Evolutionary conservation across 2,888 invertebrate species (phyloP).

Genomic region (Rotaria macrura): DNA sequence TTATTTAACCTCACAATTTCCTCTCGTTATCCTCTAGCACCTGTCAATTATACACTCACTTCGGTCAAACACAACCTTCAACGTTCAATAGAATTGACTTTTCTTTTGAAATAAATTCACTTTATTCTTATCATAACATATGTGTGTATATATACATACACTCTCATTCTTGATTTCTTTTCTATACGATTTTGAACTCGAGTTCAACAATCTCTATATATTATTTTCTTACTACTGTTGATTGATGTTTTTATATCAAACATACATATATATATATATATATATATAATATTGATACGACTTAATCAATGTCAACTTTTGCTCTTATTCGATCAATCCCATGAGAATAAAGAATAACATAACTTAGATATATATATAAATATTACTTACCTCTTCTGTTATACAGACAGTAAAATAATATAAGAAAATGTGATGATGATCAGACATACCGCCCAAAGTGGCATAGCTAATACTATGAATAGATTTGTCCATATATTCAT

Average conservation of each 20-base stretch:
- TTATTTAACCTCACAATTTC: background rate
- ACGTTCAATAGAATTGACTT: background rate
- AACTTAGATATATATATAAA: background rate
- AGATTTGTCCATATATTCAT: background rate
- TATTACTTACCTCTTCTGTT: background rate
- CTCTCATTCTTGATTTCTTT: background rate
- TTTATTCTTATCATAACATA: background rate
- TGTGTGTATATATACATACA: background rate
- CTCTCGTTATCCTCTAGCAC: background rate
- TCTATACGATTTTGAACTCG: background rate
- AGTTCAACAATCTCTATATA: background rate
- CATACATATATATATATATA: too few relatives aligned
- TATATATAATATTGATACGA: background rate
- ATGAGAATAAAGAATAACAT: background rate
- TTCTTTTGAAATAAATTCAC: background rate
- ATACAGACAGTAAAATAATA: background rate
- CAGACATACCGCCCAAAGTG: conserved; percentile 3
- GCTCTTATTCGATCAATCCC: background rate
- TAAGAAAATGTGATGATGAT: background rate
- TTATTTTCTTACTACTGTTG: background rate
- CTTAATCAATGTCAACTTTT: background rate
- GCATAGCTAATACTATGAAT: background rate
- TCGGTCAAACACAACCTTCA: too few relatives aligned
- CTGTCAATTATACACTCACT: background rate
- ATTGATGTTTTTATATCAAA: background rate